Conservation (phyloP, 35 echinoderm and acorn worm species). For the Holothuria glaberrima region DNA sequence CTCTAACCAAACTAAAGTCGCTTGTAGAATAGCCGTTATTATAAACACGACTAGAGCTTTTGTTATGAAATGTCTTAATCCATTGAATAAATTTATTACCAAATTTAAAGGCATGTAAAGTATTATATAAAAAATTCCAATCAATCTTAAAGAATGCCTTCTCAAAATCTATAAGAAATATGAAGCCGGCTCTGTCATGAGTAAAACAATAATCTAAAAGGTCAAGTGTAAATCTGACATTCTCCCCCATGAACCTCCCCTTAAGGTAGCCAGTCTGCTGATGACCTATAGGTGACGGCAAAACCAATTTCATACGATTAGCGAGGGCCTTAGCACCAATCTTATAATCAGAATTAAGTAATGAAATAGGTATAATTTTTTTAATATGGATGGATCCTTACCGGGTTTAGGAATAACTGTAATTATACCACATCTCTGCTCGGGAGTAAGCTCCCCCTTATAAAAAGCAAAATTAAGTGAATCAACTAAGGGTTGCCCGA, state of each 20-base stretch:
- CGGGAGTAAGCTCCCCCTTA: neutral
- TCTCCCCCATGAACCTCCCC: neutral
- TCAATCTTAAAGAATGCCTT: too few relatives aligned
- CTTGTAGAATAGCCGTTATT: neutral
- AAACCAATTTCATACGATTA: neutral
- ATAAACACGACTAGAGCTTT: neutral
- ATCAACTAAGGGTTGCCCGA: neutral
- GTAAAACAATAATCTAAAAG: neutral
- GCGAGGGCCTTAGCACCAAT: conserved; percentile 42
- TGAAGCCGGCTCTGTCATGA: neutral
- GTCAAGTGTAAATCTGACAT: conserved; percentile 1
- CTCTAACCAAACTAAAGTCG: neutral
- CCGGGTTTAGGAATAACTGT: too few relatives aligned
- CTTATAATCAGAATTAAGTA: conserved; percentile 25
- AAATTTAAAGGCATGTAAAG: conserved; percentile 17
- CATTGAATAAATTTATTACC: neutral
- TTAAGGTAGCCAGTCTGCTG: conserved; percentile 37
- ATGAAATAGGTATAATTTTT: neutral
- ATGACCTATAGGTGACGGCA: neutral
- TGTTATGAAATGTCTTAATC: neutral
- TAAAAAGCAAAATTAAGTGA: conserved; percentile 6
- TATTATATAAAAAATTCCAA: neutral
- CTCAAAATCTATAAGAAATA: neutral
- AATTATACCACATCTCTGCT: too few relatives aligned
- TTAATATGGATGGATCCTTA: too few relatives aligned